Conservation (phyloP, 1,140 invertebrate species). For the Lasaia peninsularis region DNA sequence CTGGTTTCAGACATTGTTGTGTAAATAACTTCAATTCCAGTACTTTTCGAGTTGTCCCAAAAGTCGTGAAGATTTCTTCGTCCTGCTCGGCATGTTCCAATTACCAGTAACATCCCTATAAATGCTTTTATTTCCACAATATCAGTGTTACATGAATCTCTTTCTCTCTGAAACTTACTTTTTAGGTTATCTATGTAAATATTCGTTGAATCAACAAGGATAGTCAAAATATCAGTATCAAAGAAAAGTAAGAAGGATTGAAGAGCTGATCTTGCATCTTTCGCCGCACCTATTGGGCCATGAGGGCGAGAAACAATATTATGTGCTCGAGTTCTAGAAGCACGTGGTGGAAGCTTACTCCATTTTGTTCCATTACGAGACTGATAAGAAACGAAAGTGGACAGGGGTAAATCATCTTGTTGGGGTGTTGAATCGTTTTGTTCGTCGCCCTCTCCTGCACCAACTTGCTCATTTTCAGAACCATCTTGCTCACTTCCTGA, state of each 20-base stretch:
- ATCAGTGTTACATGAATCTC: too few species aligned
- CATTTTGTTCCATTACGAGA: slow-evolving; percentile 3
- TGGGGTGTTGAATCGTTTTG: neutral
- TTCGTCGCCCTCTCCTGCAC: neutral
- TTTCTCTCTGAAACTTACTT: too few species aligned
- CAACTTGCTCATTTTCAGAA: too few species aligned
- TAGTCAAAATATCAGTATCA: too few species aligned
- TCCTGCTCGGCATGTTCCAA: too few species aligned
- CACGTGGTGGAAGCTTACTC: neutral
- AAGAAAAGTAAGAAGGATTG: neutral
- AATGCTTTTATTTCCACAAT: too few species aligned
- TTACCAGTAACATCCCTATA: too few species aligned
- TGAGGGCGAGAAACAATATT: neutral
- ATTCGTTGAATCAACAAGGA: too few species aligned
- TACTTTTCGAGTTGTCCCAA: slow-evolving; percentile 7
- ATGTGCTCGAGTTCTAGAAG: slow-evolving; percentile 4
- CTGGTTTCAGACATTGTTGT: neutral
- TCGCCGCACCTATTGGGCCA: neutral
- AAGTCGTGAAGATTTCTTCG: neutral
- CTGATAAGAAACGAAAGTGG: neutral
- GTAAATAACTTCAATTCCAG: neutral
- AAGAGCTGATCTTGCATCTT: neutral
- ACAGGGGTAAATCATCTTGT: neutral
- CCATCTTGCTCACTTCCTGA: too few species aligned
- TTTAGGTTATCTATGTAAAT: too few species aligned